Evolutionary conservation across 2,888 invertebrate genomes (phyloP).

Genomic region (Anthoptus insignis): DNA sequence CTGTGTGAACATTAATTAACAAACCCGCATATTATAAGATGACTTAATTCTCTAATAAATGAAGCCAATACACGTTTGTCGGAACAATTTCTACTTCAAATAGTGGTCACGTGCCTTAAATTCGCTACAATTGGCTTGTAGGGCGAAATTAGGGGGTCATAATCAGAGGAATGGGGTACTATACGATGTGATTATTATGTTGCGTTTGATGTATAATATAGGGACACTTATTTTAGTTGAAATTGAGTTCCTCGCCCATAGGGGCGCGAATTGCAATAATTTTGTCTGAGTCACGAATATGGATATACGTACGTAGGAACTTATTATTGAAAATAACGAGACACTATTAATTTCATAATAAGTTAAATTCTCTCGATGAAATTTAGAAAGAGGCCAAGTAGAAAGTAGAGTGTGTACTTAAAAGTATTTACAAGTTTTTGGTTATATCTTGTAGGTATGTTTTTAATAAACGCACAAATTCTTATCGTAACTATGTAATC

Average conservation of each 20-base stretch:
- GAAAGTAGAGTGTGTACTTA: too few relatives aligned
- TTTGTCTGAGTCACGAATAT: slow-evolving; percentile 7
- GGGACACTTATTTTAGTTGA: slow-evolving; percentile 30
- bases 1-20: slow-evolving; percentile 53
- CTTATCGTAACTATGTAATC: too few relatives aligned
- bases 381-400: too few relatives aligned
- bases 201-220: slow-evolving; percentile 39
- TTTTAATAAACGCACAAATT: too few relatives aligned
- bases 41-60: slow-evolving; percentile 81
- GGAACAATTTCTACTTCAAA: slow-evolving; percentile 64
- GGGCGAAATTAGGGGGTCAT: slow-evolving; percentile 64
- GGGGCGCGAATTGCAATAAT: slow-evolving; percentile 40
- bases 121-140: slow-evolving; percentile 78
- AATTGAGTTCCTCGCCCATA: slow-evolving; percentile 44
- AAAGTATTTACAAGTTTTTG: too few relatives aligned
- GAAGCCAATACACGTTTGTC: slow-evolving; percentile 72
- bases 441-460: too few relatives aligned
- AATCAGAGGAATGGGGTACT: slow-evolving; percentile 66
- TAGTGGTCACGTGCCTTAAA: slow-evolving; percentile 82
- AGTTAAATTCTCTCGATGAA: too few relatives aligned
- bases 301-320: neutral
- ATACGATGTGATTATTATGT: slow-evolving; percentile 77
- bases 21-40: slow-evolving; percentile 76
- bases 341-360: too few relatives aligned
- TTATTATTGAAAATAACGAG: too few relatives aligned